These are phyloP conservation scores for Heterodera filipjevi DNA, from an alignment of 2,888 invertebrate species.

Conservation along the genomic window DNA sequence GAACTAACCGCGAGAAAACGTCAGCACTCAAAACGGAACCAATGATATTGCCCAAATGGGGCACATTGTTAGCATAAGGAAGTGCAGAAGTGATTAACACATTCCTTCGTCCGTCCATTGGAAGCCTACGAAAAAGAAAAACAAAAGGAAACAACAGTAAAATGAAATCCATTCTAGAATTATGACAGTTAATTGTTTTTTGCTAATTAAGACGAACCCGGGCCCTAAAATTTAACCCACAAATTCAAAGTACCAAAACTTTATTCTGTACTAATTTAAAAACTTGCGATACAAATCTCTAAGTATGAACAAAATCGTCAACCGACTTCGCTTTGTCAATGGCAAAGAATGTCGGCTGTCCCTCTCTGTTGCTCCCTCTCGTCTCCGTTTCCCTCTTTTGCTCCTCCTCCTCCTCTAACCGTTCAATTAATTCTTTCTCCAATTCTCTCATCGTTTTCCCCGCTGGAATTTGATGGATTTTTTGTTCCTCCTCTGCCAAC, in stretches of 20 bases:
- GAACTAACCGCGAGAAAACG: conserved; percentile 68
- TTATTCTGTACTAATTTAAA: too few relatives aligned
- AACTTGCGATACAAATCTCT: too few relatives aligned
- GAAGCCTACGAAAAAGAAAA: conserved; percentile 30
- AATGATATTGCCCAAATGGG: conserved; percentile 97
- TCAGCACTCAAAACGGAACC: conserved; percentile 89
- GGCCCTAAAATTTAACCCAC: too few relatives aligned
- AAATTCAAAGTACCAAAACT: too few relatives aligned
- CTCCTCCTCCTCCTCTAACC: background rate
- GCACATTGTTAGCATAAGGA: conserved; percentile 98
- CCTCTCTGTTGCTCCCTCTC: background rate
- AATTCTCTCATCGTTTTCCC: background rate
- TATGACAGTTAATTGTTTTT: too few relatives aligned
- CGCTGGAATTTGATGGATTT: too few relatives aligned
- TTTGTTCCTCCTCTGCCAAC: background rate
- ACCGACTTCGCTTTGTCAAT: background rate
- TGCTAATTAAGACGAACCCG: too few relatives aligned
- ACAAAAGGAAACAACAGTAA: too few relatives aligned
- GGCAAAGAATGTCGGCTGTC: background rate
- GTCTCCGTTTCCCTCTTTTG: background rate
- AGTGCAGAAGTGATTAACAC: conserved; percentile 90
- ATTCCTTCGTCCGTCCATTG: conserved; percentile 76
- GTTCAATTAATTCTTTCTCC: background rate
- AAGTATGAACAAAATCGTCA: too few relatives aligned
- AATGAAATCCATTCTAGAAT: too few relatives aligned